These are phyloP conservation scores for Anticlea derivata DNA, from an alignment of 2,888 invertebrate genomes.

Conservation along the genomic window DNA sequence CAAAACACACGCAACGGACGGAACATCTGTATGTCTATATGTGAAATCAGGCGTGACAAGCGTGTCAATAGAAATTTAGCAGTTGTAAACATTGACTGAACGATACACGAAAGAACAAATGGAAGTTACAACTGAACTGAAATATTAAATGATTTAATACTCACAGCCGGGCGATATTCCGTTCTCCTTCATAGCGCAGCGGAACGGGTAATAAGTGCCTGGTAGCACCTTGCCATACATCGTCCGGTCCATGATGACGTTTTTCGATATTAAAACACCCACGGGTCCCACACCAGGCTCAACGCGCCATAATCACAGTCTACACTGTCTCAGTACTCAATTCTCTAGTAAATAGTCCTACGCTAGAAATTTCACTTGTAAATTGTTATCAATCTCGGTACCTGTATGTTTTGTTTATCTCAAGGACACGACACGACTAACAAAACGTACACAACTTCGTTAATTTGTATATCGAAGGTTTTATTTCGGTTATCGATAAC, in stretches of 20 bases:
- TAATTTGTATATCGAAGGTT: constrained; percentile 51
- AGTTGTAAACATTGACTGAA: constrained; percentile 29
- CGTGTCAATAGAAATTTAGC: constrained; percentile 20
- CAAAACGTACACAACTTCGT: constrained; percentile 38
- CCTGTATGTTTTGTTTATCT: constrained; percentile 39
- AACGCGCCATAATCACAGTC: constrained; percentile 79
- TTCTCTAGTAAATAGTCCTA: constrained; percentile 55
- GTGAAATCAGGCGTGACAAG: constrained; percentile 45
- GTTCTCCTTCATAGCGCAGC: constrained; percentile 91
- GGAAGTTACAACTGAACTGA: constrained; percentile 11
- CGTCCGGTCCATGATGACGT: constrained; percentile 89
- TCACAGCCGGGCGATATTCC: constrained; percentile 94
- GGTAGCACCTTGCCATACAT: constrained; percentile 95
- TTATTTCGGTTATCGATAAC: constrained; percentile 57
- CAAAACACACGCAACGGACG: constrained; percentile 59
- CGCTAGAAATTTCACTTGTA: constrained; percentile 41
- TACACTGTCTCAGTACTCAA: constrained; percentile 51
- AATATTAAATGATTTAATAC: constrained; percentile 67
- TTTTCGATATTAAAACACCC: constrained; percentile 74
- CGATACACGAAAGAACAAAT: not conserved
- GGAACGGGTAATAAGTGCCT: constrained; percentile 93
- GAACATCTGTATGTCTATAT: constrained; percentile 32
- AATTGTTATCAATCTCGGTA: constrained; percentile 45
- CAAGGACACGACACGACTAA: constrained; percentile 52
- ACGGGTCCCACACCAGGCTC: constrained; percentile 66